Conservation (phyloP, 1,140 invertebrate genomes). For the Drosophila orosa region DNA sequence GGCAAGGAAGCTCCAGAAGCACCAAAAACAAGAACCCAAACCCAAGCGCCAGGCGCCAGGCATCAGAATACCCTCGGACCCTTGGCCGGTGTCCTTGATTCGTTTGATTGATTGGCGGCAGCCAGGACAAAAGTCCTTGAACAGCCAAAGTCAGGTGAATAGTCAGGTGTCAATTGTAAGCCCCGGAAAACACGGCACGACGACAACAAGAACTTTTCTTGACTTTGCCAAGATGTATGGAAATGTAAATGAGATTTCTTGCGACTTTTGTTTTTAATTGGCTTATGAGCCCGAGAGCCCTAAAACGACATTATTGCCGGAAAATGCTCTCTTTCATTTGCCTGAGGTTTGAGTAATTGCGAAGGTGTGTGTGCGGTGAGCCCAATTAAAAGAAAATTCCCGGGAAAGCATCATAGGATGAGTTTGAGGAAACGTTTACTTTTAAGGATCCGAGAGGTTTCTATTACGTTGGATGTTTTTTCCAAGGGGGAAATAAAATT, state of each 20-base stretch:
- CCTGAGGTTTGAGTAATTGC: conserved; percentile 27
- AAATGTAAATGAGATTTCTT: conserved; percentile 39
- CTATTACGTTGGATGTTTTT: no score
- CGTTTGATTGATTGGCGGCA: conserved; percentile 46
- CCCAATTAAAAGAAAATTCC: conserved; percentile 36
- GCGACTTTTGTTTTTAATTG: conserved; percentile 44
- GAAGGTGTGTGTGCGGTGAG: conserved; percentile 15
- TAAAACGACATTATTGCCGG: conserved; percentile 40
- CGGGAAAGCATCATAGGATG: not conserved
- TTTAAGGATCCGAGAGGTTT: not conserved
- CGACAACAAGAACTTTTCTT: conserved; percentile 16
- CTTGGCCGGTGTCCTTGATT: conserved; percentile 28
- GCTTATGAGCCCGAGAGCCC: conserved; percentile 44
- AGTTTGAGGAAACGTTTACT: conserved; percentile 1
- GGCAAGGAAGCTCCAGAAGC: not conserved
- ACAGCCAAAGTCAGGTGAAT: conserved; percentile 44
- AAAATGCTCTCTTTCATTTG: not conserved
- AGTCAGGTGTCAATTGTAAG: conserved; percentile 57
- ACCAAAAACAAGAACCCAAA: not conserved
- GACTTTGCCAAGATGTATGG: conserved; percentile 35
- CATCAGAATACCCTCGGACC: conserved; percentile 9
- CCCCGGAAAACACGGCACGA: not conserved
- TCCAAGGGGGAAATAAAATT: conserved; percentile 9
- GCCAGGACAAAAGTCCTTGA: conserved; percentile 36
- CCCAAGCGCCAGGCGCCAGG: no score